Evolutionary conservation across 2,888 invertebrate species (phyloP).

Genomic region (Ophion ventricosus): DNA sequence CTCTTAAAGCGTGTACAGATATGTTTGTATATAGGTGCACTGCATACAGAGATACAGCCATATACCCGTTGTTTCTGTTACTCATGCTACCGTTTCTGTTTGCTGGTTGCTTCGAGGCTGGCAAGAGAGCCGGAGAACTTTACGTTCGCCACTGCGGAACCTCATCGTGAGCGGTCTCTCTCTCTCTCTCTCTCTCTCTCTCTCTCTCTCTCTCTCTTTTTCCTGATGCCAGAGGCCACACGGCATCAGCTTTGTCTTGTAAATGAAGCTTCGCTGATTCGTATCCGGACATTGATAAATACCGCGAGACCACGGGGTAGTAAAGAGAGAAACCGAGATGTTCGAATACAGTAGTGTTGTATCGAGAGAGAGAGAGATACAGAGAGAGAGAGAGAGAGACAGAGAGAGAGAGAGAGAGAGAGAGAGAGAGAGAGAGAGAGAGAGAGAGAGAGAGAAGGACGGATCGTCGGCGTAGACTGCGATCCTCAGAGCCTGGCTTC

Average conservation of each 20-base stretch:
- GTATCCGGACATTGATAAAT: slow-evolving; percentile 83
- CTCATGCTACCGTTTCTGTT: slow-evolving; percentile 59
- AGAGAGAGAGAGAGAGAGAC: slow-evolving; percentile 17
- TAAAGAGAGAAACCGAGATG: slow-evolving; percentile 55
- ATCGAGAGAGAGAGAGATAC: slow-evolving; percentile 36
- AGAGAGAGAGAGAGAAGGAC: slow-evolving; percentile 18
- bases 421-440: slow-evolving; percentile 32
- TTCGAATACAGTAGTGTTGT: slow-evolving; percentile 30
- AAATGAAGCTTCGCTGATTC: slow-evolving; percentile 82
- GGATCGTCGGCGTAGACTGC: slow-evolving; percentile 35
- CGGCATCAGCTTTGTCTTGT: slow-evolving; percentile 82
- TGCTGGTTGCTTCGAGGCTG: slow-evolving; percentile 26
- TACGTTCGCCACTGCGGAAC: slow-evolving; percentile 45
- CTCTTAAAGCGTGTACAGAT: slow-evolving; percentile 16
- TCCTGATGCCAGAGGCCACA: slow-evolving; percentile 71
- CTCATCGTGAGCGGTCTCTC: slow-evolving; percentile 67
- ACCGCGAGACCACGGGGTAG: slow-evolving; percentile 72
- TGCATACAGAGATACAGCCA: slow-evolving; percentile 2
- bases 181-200: too few species aligned
- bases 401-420: slow-evolving; percentile 23
- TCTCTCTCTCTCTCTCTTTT: slow-evolving; percentile 68
- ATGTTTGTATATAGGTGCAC: slow-evolving; percentile 16
- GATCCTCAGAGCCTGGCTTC: slow-evolving; percentile 46
- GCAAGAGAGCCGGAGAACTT: slow-evolving; percentile 35
- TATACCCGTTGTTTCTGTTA: slow-evolving; percentile 38